phyloP scores from a whole-genome alignment of 1,140 invertebrate species.

The Archivesica marissinica region DNA sequence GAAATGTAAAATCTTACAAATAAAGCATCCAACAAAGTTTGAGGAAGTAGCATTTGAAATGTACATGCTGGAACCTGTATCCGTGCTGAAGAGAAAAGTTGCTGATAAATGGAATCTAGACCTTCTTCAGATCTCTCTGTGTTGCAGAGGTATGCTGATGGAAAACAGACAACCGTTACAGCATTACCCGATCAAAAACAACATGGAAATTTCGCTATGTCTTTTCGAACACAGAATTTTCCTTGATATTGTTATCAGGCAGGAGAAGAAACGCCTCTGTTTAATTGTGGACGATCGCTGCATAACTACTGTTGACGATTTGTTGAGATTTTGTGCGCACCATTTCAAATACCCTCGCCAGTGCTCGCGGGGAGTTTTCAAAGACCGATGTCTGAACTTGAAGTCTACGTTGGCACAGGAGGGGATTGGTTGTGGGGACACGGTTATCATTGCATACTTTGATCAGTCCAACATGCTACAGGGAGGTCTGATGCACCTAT shows the following conservation, averaged over 20 bases:
- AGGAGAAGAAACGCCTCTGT: neutral
- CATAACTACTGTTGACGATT: conserved; percentile 17
- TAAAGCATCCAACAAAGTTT: conserved; percentile 13
- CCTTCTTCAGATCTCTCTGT: conserved; percentile 10
- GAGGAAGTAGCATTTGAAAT: conserved; percentile 38
- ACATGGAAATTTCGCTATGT: conserved; percentile 31
- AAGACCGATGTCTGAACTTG: conserved; percentile 10
- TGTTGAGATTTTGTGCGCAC: conserved; percentile 37
- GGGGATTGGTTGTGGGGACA: neutral
- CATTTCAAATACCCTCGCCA: conserved; percentile 1
- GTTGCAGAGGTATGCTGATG: conserved; percentile 17
- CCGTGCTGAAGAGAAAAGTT: conserved; percentile 9
- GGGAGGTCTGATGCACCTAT: neutral
- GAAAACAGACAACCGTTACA: neutral
- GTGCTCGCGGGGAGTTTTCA: conserved; percentile 23
- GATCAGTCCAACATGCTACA: neutral
- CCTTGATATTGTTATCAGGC: neutral
- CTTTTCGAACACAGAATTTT: conserved; percentile 29
- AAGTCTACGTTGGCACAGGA: neutral
- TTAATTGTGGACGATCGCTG: conserved; percentile 8
- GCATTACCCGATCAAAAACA: conserved; percentile 49
- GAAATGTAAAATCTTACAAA: conserved; percentile 34
- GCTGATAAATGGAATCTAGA: conserved; percentile 18
- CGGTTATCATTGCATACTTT: neutral
- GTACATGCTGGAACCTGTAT: conserved; percentile 49